phyloP scores from a whole-genome alignment of 2,797 vertebrate species.

The Adrianichthys oophorus region DNA sequence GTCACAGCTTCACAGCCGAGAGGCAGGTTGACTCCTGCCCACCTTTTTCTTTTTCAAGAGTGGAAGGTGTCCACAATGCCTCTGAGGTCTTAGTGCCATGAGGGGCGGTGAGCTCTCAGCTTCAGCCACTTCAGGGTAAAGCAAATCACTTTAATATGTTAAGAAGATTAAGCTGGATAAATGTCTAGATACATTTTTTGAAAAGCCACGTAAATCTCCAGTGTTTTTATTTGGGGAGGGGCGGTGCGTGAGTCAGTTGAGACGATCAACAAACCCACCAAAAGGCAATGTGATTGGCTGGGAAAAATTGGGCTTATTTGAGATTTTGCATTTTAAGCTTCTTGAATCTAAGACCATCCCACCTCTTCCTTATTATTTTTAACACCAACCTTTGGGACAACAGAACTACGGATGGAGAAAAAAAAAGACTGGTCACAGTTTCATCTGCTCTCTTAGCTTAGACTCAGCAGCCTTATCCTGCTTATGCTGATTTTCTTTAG shows the following conservation, averaged over 20 bases:
- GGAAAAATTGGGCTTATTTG: constrained; percentile 82
- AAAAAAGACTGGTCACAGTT: constrained; percentile 76
- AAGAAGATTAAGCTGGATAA: constrained; percentile 89
- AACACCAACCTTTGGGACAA: constrained; percentile 82
- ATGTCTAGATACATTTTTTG: constrained; percentile 86
- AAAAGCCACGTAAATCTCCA: constrained; percentile 84
- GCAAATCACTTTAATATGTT: constrained; percentile 89
- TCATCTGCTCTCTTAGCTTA: constrained; percentile 71
- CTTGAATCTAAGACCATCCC: constrained; percentile 86
- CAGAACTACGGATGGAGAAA: constrained; percentile 55
- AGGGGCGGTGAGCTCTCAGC: constrained; percentile 78
- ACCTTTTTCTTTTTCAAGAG: constrained; percentile 70
- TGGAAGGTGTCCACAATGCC: constrained; percentile 78
- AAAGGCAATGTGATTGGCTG: constrained; percentile 76
- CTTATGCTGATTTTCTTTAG: constrained; percentile 61
- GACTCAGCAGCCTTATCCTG: constrained; percentile 65
- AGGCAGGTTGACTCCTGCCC: constrained; percentile 77
- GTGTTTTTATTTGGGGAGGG: constrained; percentile 83
- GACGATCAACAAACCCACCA: constrained; percentile 80
- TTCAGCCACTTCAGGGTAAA: constrained; percentile 84
- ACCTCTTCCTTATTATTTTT: constrained; percentile 84
- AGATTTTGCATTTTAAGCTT: constrained; percentile 86
- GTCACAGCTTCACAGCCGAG: constrained; percentile 63
- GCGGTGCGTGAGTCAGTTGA: constrained; percentile 80
- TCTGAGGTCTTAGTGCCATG: constrained; percentile 76